Conservation (phyloP, 2,797 vertebrate genomes). For the Euphonia xanthogaster region DNA sequence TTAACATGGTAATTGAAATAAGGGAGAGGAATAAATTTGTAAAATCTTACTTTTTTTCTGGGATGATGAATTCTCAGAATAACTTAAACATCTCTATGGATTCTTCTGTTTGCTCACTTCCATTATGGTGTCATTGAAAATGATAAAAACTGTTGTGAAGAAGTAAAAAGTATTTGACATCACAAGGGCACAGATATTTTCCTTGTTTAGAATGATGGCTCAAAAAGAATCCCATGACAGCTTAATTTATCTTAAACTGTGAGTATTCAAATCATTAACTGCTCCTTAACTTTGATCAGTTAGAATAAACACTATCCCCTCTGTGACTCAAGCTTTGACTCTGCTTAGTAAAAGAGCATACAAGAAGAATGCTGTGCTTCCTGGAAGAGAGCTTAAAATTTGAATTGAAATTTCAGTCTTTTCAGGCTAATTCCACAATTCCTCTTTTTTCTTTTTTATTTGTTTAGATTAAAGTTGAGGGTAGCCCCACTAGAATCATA, state of each 20-base stretch:
- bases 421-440: neutral
- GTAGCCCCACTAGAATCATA: neutral
- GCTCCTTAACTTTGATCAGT: neutral
- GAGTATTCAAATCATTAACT: neutral
- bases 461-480: neutral
- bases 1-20: slow-evolving; percentile 17
- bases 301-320: neutral
- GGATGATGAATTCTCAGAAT: neutral
- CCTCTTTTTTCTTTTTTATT: neutral
- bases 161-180: neutral
- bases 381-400: neutral
- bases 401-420: neutral
- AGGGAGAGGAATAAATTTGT: slow-evolving; percentile 3
- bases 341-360: neutral
- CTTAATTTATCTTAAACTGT: neutral
- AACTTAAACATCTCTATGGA: neutral
- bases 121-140: neutral
- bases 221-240: neutral
- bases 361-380: neutral
- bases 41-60: neutral
- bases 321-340: neutral
- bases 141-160: neutral
- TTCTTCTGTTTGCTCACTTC: slow-evolving; percentile 4
- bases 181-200: neutral
- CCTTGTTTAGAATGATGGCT: neutral